A percentile compares a stretch with the other conserved stretches of the same genome.
phyloP scores from a whole-genome alignment of 2,888 invertebrate genomes.

The Colletes collaris region DNA sequence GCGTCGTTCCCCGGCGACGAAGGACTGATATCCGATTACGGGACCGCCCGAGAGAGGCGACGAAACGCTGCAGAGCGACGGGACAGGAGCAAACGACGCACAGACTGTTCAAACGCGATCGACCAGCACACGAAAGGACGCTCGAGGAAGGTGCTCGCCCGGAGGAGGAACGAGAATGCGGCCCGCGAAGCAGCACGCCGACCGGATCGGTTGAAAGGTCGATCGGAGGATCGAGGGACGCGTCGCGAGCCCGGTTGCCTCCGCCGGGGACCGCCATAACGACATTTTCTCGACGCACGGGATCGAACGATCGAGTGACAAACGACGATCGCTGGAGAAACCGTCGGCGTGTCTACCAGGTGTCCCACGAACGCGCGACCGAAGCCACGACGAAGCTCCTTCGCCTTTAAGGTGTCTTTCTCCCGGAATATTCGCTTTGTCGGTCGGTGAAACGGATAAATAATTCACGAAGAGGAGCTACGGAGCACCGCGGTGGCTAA shows the following conservation, averaged over 20 bases:
- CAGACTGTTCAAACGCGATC: too few species aligned
- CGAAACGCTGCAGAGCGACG: too few species aligned
- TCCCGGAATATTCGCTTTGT: too few species aligned
- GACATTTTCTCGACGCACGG: constrained; percentile 14
- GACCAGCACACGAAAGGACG: too few species aligned
- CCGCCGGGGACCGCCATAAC: constrained; percentile 49
- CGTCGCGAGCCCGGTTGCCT: constrained; percentile 45
- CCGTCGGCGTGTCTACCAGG: background rate
- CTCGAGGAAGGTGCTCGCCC: too few species aligned
- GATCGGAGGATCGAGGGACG: background rate
- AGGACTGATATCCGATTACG: too few species aligned
- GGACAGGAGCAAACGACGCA: too few species aligned
- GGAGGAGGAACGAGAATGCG: too few species aligned
- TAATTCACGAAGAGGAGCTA: background rate
- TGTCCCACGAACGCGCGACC: constrained; percentile 1
- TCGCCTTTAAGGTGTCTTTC: too few species aligned
- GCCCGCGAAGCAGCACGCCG: background rate
- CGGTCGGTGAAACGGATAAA: background rate
- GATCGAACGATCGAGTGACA: background rate
- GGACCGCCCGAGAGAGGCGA: too few species aligned
- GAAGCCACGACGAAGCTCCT: too few species aligned
- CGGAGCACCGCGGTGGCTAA: background rate
- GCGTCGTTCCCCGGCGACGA: too few species aligned
- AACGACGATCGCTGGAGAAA: constrained; percentile 13
- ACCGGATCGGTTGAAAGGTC: constrained; percentile 1